Evolutionary conservation across 37 sponge, comb jelly and placozoan species (phyloP), one percentile per base, ranked within the genome.

Genomic region (Eunapius fragilis): DNA sequence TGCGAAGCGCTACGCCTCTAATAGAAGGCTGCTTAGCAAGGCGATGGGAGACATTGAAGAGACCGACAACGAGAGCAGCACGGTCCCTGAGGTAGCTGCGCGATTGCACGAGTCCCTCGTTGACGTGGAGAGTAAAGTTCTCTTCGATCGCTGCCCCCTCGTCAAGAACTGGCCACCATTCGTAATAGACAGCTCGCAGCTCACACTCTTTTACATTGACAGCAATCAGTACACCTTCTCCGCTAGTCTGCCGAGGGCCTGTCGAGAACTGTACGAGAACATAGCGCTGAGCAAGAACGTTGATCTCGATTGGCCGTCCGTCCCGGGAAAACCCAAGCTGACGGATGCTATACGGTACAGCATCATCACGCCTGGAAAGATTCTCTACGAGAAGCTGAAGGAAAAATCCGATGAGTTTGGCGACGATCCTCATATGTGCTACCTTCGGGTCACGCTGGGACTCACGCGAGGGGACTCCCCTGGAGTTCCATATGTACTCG

Each of bases 291-390:
- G 71, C n/a, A n/a, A 45, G 23, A 67, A 79, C 14, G 76, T 91
- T 19, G 75, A 80, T 27, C 88, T 91, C 25, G 88, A 91, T 47
- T 91, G 84, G 88, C 34, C 89, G 10, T 67, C 86, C 3, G 26
- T 69, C 3, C 30, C 45, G 13, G 76, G 13, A 0, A 14, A 41
- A 23, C 30, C 77, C 31, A 83, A 73, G 41, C 80, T 91, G 12
- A 80, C 88, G 25, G 92, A 91, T 84, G 92, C 92, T 27, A 87
- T 91, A 31, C 87, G 92, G 0, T 80, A 91, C 80, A 91, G 92
- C 80, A 32, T 91, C 2, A 48, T 76, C 28, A 70, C 31, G 69
- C 2, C 3, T 37, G 80, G 80, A 0, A 67, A 34, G 32, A 72
- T 68, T 2, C 80, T 91, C 31, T n/a, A 87, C 75, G 41, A 83